Evolutionary conservation across 2,113 vertebrate genomes (phyloP).

Genomic region (Mormoops blainvillei): DNA sequence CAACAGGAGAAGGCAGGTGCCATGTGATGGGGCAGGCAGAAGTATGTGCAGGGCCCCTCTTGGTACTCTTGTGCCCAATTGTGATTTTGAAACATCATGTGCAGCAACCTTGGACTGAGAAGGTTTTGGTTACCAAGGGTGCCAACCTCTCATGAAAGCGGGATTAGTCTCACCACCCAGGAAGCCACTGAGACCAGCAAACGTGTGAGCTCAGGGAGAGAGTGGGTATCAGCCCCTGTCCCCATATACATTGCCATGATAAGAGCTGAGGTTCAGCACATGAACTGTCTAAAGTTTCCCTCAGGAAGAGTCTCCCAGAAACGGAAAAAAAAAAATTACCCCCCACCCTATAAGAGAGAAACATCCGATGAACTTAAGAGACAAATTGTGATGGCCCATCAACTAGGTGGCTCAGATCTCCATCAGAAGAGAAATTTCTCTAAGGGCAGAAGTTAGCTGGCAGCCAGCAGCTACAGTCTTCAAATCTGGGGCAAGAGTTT

Average conservation of each 20-base stretch:
- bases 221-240: neutral
- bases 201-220: neutral
- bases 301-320: neutral
- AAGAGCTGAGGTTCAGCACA: neutral
- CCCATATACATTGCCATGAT: too few species aligned
- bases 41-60: neutral
- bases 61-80: neutral
- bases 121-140: neutral
- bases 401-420: neutral
- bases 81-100: neutral
- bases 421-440: neutral
- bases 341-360: neutral
- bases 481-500: neutral
- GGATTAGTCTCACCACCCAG: neutral
- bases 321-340: neutral
- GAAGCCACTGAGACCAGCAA: neutral
- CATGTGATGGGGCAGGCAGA: neutral
- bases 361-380: neutral
- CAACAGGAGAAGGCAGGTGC: neutral
- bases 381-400: neutral
- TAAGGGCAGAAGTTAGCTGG: neutral
- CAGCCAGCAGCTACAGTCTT: neutral
- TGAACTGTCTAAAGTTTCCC: too few species aligned
- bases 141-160: neutral
- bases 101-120: neutral